phyloP scores from a whole-genome alignment of 2,888 invertebrate species.

The Patella caerulea region DNA sequence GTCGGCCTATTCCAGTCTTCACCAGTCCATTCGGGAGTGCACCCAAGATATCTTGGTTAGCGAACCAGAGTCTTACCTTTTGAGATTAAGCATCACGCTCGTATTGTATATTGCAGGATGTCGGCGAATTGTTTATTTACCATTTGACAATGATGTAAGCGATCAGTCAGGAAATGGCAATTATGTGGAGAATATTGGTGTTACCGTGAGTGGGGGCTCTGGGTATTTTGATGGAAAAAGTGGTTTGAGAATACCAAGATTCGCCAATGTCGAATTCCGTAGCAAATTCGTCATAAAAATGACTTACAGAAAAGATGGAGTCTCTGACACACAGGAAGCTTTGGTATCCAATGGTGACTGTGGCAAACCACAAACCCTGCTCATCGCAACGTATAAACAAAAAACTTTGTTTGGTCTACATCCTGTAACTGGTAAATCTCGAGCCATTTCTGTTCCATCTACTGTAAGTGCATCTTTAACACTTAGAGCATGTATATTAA shows the following conservation, averaged over 20 bases:
- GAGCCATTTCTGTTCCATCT: not conserved
- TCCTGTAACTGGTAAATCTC: slow-evolving; percentile 16
- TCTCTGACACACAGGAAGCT: slow-evolving; percentile 16
- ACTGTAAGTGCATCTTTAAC: not conserved
- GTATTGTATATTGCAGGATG: slow-evolving; percentile 37
- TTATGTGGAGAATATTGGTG: slow-evolving; percentile 36
- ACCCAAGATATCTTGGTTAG: too few relatives aligned
- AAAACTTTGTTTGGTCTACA: slow-evolving; percentile 36
- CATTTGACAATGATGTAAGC: slow-evolving; percentile 37
- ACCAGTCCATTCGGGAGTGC: too few relatives aligned
- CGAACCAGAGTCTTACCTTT: too few relatives aligned
- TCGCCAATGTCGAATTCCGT: slow-evolving; percentile 45
- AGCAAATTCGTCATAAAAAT: slow-evolving; percentile 40
- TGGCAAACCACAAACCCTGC: slow-evolving; percentile 37
- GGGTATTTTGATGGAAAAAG: slow-evolving; percentile 44
- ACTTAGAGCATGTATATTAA: too few relatives aligned
- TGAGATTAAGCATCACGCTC: too few relatives aligned
- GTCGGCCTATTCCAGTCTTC: too few relatives aligned
- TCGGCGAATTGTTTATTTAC: slow-evolving; percentile 41
- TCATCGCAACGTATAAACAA: slow-evolving; percentile 33
- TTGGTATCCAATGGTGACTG: slow-evolving; percentile 48
- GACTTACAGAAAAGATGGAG: slow-evolving; percentile 36
- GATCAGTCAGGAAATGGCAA: not conserved
- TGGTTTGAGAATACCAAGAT: slow-evolving; percentile 43
- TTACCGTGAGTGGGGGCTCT: slow-evolving; percentile 34